phyloP scores from a whole-genome alignment of 2,113 vertebrate genomes.

The Delphinus delphis region DNA sequence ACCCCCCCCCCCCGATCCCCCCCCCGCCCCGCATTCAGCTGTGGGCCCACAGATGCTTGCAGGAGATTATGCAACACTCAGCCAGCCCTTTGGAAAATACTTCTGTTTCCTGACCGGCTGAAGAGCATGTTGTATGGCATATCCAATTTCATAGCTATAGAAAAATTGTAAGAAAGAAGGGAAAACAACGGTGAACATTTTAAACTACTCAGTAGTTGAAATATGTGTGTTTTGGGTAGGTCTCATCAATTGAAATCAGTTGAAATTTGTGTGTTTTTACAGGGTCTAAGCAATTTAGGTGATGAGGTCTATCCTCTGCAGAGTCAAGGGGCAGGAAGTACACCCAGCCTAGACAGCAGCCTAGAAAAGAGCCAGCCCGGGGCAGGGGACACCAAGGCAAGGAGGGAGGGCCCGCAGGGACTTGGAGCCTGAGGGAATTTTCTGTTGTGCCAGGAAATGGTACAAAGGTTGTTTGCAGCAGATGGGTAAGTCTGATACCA shows the following conservation, averaged over 20 bases:
- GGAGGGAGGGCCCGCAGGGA: background rate
- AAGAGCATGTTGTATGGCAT: background rate
- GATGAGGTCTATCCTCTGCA: background rate
- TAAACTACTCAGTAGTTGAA: background rate
- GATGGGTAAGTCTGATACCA: background rate
- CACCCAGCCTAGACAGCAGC: background rate
- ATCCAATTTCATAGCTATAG: background rate
- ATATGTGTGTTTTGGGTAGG: background rate
- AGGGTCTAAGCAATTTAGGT: background rate
- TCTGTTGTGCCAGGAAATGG: background rate
- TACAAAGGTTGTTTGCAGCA: background rate
- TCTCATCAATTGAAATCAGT: background rate
- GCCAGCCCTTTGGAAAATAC: background rate
- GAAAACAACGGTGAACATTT: background rate
- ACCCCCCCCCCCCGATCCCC: too few species aligned
- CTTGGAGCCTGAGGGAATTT: background rate
- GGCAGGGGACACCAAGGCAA: background rate
- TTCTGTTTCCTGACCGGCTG: conserved; percentile 15
- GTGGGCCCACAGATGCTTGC: background rate
- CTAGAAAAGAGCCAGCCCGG: background rate
- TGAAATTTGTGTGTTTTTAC: background rate
- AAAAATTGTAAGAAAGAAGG: background rate
- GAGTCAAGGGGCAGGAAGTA: background rate
- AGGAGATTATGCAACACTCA: background rate
- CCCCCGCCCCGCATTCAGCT: background rate